Percentiles rank a stretch among this genome's conserved stretches.
phyloP scores from a whole-genome alignment of 2,113 vertebrate genomes.

The Hydrochoerus hydrochaeris region DNA sequence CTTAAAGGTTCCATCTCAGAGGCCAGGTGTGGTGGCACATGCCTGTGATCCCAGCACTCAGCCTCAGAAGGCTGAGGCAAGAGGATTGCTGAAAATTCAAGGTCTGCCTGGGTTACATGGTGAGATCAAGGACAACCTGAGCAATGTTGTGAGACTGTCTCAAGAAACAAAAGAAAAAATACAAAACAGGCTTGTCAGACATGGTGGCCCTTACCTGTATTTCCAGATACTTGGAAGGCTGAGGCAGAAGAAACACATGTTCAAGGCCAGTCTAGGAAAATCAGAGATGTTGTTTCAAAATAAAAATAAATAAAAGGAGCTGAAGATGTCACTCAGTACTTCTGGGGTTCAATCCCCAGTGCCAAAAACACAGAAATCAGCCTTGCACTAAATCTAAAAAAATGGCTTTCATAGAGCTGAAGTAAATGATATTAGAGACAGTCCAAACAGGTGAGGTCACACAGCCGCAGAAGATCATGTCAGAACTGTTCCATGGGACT shows the following conservation, averaged over 20 bases:
- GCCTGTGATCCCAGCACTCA: no score
- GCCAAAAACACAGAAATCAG: neutral
- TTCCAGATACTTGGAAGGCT: no score
- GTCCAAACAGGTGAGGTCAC: neutral
- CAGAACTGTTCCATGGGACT: neutral
- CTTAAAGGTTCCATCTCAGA: neutral
- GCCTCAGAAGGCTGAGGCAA: no score
- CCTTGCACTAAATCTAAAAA: slow-evolving; percentile 50
- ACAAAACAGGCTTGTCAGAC: neutral
- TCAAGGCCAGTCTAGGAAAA: neutral
- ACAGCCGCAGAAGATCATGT: neutral
- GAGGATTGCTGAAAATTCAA: no score
- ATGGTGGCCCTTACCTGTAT: neutral
- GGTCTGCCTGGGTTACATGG: no score
- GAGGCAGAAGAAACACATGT: no score
- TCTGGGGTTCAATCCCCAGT: neutral
- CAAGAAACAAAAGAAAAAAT: neutral
- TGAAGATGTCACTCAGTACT: neutral
- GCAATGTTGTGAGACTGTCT: neutral
- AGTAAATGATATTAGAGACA: neutral
- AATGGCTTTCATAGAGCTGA: slow-evolving; percentile 1
- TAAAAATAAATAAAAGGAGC: neutral
- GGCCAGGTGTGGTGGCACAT: neutral
- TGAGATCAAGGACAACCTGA: neutral
- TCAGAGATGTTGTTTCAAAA: neutral